Percentiles rank a stretch among this genome's conserved stretches.
Conservation (phyloP, 1,140 invertebrate species). For the Pararge aegeria region DNA sequence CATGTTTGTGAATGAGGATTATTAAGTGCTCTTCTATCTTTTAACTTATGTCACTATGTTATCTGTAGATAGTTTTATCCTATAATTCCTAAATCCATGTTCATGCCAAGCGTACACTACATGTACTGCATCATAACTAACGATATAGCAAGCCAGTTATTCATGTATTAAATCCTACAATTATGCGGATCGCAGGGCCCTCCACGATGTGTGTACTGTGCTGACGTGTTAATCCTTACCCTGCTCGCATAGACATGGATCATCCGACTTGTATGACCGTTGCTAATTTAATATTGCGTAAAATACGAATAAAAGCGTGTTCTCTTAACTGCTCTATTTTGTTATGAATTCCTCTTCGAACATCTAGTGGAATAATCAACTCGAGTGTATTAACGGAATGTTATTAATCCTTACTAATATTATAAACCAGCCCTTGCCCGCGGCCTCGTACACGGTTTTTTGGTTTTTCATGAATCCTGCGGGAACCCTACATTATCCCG, state of each 20-base stretch:
- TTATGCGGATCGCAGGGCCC: conserved; percentile 14
- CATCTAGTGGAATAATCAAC: background rate
- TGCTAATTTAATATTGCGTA: conserved; percentile 40
- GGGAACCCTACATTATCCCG: no score
- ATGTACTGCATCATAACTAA: background rate
- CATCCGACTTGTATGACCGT: conserved; percentile 37
- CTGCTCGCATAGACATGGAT: conserved; percentile 31
- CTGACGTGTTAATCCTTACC: conserved; percentile 55
- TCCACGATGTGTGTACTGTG: conserved; percentile 47
- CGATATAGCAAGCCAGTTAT: conserved; percentile 1
- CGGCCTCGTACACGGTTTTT: no score
- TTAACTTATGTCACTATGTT: no score
- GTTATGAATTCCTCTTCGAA: background rate
- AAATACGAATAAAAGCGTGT: conserved; percentile 16
- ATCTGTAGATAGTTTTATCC: background rate
- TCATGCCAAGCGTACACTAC: background rate
- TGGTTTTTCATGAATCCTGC: no score
- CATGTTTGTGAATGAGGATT: no score
- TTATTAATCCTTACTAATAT: background rate
- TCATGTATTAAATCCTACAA: conserved; percentile 14
- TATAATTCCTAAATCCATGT: background rate
- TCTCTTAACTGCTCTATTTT: background rate
- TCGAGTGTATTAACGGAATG: background rate
- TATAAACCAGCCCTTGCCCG: background rate
- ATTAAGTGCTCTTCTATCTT: no score